Percentiles rank a stretch among this genome's conserved stretches.
Evolutionary conservation across 2,113 vertebrate species (phyloP).

Genomic region (Copsychus sechellarum): DNA sequence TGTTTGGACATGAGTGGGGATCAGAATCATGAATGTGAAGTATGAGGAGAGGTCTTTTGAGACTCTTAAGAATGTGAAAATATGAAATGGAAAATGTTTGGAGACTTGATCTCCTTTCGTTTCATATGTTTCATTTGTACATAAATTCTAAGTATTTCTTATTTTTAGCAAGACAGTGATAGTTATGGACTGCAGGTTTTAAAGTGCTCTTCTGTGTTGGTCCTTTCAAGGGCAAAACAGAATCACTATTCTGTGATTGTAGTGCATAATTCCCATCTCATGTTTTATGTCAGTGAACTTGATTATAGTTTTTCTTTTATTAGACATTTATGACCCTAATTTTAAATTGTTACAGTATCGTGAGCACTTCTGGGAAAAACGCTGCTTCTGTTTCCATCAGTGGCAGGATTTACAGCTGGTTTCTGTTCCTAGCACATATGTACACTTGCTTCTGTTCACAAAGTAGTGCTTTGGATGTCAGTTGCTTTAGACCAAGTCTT

Average conservation of each 20-base stretch:
- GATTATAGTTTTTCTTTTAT: not conserved
- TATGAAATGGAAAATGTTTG: not conserved
- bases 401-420: not conserved
- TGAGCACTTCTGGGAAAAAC: not conserved
- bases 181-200: not conserved
- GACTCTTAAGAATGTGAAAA: not conserved
- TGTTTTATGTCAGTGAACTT: not conserved
- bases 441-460: not conserved
- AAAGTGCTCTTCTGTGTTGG: not conserved
- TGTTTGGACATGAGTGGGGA: not conserved
- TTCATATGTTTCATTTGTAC: not conserved
- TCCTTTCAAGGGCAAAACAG: not conserved
- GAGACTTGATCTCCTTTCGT: not conserved
- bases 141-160: not conserved
- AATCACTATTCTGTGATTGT: not conserved
- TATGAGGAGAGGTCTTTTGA: not conserved
- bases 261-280: not conserved
- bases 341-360: not conserved
- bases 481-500: not conserved
- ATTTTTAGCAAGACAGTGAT: not conserved
- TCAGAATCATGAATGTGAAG: not conserved
- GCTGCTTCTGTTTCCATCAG: not conserved
- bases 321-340: not conserved
- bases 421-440: rapidly evolving
- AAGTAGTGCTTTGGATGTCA: not conserved